Base-by-base conservation (phyloP, 2,113 vertebrate species). In the Taxidea taxus region DNA sequence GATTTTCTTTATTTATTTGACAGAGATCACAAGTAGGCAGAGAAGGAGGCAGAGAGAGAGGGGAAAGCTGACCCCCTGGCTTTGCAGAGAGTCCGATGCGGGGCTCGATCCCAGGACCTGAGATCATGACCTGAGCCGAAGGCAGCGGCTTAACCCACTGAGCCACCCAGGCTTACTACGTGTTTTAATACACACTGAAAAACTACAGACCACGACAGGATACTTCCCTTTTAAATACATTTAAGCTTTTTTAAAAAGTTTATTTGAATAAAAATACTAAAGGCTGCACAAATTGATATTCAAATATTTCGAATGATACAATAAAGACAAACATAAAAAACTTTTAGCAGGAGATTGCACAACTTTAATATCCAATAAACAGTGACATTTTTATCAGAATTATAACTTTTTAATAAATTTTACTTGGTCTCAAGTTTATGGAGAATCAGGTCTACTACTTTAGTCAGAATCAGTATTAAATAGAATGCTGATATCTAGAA, bases 181-280 rank as follows among this genome's bases (percentile, higher is more conserved):
- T 84, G 87, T 58, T 80, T 87, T 42, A 58, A 91, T 81, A 13
- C 21, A 23, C 44, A 34, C 10, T 68, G 34, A 92, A 90, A 66
- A 51, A 66, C 4, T 14, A 58, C 15, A 51, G 4, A 80, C 15
- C 29, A 47, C 39, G 14, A 74, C 34, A 31, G 16, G 29, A 78
- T 29, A 86, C 44, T 82, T 86, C 23, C 27, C 37, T 29, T 42
- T 81, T 78, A 95, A 92, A 84, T 27, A 84, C 49, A 70, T 25
- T 25, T 74, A 56, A 51, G 16, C 34, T 88, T 74, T 72, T 56
- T 8, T 3, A 56, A 56, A 18, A 83, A 62, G 6, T 47, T 56
- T 77, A 91, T 37, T 92, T 66, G 62, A 34, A 64, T 90, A 83
- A 90, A 90, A 95, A 80, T 87, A 90, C n/a, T 78, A 37, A 78